phyloP scores from a whole-genome alignment of 2,797 vertebrate genomes.

The Sternarchorhynchus goeldii region DNA sequence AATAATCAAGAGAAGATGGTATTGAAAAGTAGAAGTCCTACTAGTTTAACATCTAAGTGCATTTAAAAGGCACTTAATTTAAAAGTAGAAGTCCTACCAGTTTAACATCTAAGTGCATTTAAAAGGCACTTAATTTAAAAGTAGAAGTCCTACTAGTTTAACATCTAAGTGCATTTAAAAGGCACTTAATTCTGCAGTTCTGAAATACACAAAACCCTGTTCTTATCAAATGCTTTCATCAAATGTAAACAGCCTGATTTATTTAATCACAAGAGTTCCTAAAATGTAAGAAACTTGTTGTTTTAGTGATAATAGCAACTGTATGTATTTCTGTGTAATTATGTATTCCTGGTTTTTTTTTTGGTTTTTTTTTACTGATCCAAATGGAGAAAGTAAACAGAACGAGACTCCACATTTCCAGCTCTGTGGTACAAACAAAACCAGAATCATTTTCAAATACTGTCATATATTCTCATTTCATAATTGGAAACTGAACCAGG shows the following conservation, averaged over 20 bases:
- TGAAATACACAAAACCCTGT: constrained; percentile 4
- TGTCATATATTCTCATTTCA: constrained; percentile 21
- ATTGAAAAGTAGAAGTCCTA: no score
- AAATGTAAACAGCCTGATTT: constrained; percentile 7
- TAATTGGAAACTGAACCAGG: constrained; percentile 25
- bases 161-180: constrained; percentile 5
- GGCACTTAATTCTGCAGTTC: background rate
- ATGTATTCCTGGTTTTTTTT: constrained; percentile 12
- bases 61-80: no score
- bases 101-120: background rate
- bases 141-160: background rate
- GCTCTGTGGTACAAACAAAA: constrained; percentile 11
- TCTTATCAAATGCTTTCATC: background rate
- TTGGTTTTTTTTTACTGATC: constrained; percentile 36
- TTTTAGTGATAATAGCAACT: constrained; percentile 9
- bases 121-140: background rate
- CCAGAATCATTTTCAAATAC: constrained; percentile 30
- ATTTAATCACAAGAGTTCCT: constrained; percentile 20
- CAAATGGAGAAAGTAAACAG: constrained; percentile 8
- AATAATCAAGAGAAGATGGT: background rate
- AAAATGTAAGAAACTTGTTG: constrained; percentile 18
- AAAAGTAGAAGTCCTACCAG: background rate
- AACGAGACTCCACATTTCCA: constrained; percentile 14
- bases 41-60: no score
- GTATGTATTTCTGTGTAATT: constrained; percentile 16